A percentile compares a stretch with the other conserved stretches of the same genome.
These are phyloP conservation scores for Cyphomyrus discorhynchus DNA, from an alignment of 2,113 vertebrate species.

Conservation along the genomic window DNA sequence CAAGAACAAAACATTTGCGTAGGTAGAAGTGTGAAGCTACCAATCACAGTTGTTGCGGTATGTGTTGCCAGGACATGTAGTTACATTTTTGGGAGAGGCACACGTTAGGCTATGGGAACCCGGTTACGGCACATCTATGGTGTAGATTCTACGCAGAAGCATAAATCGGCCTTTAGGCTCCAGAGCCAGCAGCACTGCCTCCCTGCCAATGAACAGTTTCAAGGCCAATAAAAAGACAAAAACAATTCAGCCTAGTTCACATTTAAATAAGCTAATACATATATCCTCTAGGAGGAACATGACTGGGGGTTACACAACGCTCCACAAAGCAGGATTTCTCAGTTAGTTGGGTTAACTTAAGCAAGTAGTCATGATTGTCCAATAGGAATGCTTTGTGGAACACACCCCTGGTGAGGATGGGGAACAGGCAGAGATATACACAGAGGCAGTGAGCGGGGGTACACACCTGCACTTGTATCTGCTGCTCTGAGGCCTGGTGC, in stretches of 20 bases:
- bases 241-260: neutral
- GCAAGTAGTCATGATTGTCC: neutral
- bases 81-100: neutral
- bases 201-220: neutral
- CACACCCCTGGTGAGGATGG: neutral
- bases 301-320: neutral
- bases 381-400: neutral
- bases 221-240: neutral
- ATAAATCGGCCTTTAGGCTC: neutral
- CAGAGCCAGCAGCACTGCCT: neutral
- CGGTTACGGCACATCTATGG: neutral
- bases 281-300: neutral
- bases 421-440: neutral
- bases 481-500: slow-evolving; percentile 82
- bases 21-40: neutral
- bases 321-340: neutral
- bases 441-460: neutral
- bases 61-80: neutral
- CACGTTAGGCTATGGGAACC: neutral
- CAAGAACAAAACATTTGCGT: neutral
- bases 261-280: neutral
- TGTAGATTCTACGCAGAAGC: neutral
- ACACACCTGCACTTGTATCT: slow-evolving; percentile 81
- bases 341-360: neutral
- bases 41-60: neutral